phyloP scores from a whole-genome alignment of 2,888 invertebrate genomes.

The Polydrusus pterygomalis region DNA sequence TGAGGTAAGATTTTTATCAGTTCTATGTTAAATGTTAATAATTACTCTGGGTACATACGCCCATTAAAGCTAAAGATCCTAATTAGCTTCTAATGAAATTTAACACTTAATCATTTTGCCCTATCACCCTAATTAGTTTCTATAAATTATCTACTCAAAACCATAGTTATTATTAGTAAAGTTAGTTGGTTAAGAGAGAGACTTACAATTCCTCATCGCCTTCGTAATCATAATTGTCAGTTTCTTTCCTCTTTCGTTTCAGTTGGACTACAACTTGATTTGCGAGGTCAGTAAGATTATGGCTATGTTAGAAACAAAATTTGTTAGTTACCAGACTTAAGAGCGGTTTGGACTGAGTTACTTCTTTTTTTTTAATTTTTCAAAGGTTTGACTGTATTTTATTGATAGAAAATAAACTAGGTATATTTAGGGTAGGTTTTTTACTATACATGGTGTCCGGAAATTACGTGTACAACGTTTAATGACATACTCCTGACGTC shows the following conservation, averaged over 20 bases:
- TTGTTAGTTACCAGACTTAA: conserved; percentile 54
- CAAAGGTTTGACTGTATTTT: no score
- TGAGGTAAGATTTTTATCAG: no score
- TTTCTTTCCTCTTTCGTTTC: conserved; percentile 45
- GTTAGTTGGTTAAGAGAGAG: conserved; percentile 51
- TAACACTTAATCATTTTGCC: conserved; percentile 44
- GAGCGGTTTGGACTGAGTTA: conserved; percentile 44
- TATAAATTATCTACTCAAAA: conserved; percentile 50
- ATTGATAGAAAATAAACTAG: no score
- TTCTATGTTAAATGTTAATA: conserved; percentile 6
- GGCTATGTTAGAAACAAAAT: conserved; percentile 62
- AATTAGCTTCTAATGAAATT: conserved; percentile 48
- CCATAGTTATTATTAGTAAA: conserved; percentile 50
- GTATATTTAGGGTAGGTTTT: no score
- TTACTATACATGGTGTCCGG: no score
- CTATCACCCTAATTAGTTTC: conserved; percentile 43
- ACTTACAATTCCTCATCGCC: conserved; percentile 54
- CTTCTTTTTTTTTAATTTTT: neutral
- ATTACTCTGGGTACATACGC: conserved; percentile 13
- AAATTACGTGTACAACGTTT: no score
- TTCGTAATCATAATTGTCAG: conserved; percentile 45
- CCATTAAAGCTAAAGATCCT: conserved; percentile 33
- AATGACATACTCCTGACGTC: no score
- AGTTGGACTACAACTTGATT: conserved; percentile 63
- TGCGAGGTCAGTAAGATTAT: conserved; percentile 59